A percentile compares a stretch with the other conserved stretches of the same genome.
Conservation (phyloP, 2,888 invertebrate genomes). For the Drosophila leonis region DNA sequence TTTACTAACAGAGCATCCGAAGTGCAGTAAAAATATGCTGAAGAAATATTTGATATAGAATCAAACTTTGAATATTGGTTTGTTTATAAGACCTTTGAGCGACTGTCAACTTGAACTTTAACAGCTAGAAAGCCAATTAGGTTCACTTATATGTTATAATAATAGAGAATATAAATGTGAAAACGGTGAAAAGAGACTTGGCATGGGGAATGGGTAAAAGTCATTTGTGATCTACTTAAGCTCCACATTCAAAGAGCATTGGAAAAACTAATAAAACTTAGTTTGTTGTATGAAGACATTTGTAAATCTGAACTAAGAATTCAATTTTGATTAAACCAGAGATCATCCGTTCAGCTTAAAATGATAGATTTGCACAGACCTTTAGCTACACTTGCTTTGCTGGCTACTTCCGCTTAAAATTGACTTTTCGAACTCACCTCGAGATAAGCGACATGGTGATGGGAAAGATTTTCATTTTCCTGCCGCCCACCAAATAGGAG, state of each 20-base stretch:
- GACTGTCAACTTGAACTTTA: neutral
- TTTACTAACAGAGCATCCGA: too few species aligned
- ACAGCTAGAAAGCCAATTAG: neutral
- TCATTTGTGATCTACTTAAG: neutral
- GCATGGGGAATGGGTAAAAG: neutral
- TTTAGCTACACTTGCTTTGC: neutral
- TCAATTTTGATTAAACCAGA: neutral
- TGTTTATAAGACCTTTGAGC: neutral
- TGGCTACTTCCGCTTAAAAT: neutral
- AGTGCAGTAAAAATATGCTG: too few species aligned
- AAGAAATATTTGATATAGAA: neutral
- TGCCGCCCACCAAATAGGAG: slow-evolving; percentile 88
- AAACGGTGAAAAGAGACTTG: too few species aligned
- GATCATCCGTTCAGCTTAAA: neutral
- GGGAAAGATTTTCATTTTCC: slow-evolving; percentile 89
- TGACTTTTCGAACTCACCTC: slow-evolving; percentile 85
- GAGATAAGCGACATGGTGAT: slow-evolving; percentile 91
- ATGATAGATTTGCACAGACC: neutral
- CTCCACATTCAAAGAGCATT: neutral
- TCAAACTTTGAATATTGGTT: neutral
- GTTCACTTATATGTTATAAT: neutral
- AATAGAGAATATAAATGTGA: neutral
- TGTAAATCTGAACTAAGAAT: neutral
- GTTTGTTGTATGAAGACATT: neutral
- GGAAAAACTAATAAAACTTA: neutral